Evolutionary conservation across 2,888 invertebrate genomes (phyloP).

Genomic region (Pseudococcus jackbeardsleyi): DNA sequence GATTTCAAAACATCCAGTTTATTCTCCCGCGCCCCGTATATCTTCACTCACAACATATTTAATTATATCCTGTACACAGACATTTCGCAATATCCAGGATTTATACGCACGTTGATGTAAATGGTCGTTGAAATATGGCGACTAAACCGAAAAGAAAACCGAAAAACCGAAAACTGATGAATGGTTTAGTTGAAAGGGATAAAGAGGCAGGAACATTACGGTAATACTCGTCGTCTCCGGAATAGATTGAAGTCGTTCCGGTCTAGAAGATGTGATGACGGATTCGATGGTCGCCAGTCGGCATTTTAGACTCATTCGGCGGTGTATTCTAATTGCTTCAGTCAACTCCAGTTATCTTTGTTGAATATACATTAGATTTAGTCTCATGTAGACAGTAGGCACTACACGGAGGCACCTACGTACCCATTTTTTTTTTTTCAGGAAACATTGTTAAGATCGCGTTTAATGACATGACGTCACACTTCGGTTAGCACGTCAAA

Average conservation of each 20-base stretch:
- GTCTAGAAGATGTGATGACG: slow-evolving; percentile 64
- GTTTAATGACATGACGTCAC: slow-evolving; percentile 64
- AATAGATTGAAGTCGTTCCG: slow-evolving; percentile 62
- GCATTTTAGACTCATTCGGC: slow-evolving; percentile 54
- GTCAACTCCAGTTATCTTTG: slow-evolving; percentile 64
- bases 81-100: neutral
- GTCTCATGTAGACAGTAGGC: neutral
- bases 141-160: neutral
- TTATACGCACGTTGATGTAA: neutral
- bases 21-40: too few species aligned
- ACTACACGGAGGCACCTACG: slow-evolving; percentile 45
- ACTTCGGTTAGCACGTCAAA: slow-evolving; percentile 64
- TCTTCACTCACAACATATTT: neutral
- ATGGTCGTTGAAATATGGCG: neutral
- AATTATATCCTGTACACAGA: neutral
- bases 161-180: neutral
- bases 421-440: slow-evolving; percentile 20
- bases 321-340: slow-evolving; percentile 60
- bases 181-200: neutral
- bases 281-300: slow-evolving; percentile 62
- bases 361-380: slow-evolving; percentile 55
- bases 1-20: too few species aligned
- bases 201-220: neutral
- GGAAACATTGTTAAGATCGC: slow-evolving; percentile 61
- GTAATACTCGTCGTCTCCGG: slow-evolving; percentile 60